phyloP scores from a whole-genome alignment of 2,888 invertebrate genomes.

The Carpatolechia fugitivella region DNA sequence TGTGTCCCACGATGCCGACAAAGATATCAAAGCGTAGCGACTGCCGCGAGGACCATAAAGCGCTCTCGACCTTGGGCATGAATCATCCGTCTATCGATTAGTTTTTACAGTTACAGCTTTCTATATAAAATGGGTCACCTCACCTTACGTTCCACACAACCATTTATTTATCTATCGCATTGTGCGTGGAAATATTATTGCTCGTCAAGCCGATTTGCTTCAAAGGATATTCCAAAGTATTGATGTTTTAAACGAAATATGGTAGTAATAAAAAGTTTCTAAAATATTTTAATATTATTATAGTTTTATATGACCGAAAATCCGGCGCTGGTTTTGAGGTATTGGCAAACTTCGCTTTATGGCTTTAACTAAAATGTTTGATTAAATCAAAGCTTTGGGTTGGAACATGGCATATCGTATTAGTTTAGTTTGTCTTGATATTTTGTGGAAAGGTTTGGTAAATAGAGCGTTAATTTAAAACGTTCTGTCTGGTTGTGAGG shows the following conservation, averaged over 20 bases:
- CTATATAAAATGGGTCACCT: conserved; percentile 33
- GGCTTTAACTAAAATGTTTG: not conserved
- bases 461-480: not conserved
- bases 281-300: no score
- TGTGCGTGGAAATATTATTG: not conserved
- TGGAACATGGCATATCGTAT: not conserved
- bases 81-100: conserved; percentile 37
- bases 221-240: not conserved
- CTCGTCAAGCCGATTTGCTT: not conserved
- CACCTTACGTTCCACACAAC: conserved; percentile 21
- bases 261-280: no score
- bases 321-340: not conserved
- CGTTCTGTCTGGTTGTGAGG: not conserved
- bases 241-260: no score
- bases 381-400: conserved; percentile 10
- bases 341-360: not conserved
- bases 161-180: no score
- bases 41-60: not conserved
- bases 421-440: not conserved
- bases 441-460: not conserved
- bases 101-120: conserved; percentile 27
- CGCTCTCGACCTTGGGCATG: conserved; percentile 13
- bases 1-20: not conserved
- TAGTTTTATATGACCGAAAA: no score
- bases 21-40: not conserved